Base-by-base conservation (phyloP, 2,797 vertebrate genomes). In the Leucoraja ocellata region DNA sequence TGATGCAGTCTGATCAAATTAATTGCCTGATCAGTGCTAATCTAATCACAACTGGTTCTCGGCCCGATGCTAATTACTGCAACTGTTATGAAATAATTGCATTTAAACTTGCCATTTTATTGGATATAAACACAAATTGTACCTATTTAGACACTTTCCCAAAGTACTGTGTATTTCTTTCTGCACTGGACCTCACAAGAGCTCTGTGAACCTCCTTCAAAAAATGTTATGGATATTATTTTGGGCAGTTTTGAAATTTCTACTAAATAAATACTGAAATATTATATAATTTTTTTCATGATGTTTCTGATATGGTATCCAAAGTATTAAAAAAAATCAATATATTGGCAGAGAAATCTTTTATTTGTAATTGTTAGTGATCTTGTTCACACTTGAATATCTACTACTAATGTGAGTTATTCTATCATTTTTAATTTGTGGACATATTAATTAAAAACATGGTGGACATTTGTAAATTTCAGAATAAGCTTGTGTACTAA, bases 381-480 rank as follows among this genome's bases (percentile, higher is more conserved):
- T 23, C 21, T 86, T 86, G 32, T 63, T 86, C 1, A 28, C 36
- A 58, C 54, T 61, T 2, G 39, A 28, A 54, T 84, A 54, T 84
- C n/a, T 16, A 14, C 14, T 28, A 39, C n/a, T 54, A 86, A 86
- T 86, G 46, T 61, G 21, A 86, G 46, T 39, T 39, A 58, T 18
- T 61, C 54, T 23, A 58, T 84, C 54, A 54, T 8, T 83, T 86
- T 36, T 80, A 58, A 58, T 86, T 86, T 61, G 9, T 5, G 9
- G 61, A 61, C 54, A 86, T 7, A 10, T 86, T n/a, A 86, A 86
- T 61, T 86, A 86, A 86, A 86, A 86, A 79, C 23, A 86, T 58
- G 28, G 61, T 86, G 58, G 58, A 63, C 78, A 39, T 39, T 79
- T 79, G 32, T 79, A 18, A 39, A 16, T 39, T 79, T 79, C 21